These are phyloP conservation scores for Trachemys scripta DNA, from an alignment of 2,113 vertebrate species.

Conservation along the genomic window DNA sequence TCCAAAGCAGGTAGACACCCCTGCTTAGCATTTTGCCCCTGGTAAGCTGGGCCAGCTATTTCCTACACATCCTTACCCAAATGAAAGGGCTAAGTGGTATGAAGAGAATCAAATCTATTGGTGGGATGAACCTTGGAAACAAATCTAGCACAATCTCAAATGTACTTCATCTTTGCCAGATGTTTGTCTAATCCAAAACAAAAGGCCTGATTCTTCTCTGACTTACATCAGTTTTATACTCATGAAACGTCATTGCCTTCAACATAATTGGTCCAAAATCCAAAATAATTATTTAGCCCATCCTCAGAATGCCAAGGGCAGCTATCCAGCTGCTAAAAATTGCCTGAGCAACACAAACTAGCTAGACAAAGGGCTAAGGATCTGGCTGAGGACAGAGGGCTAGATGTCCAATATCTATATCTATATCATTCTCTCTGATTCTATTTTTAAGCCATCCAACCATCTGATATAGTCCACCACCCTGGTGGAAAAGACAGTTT, in stretches of 20 bases:
- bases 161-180: not conserved
- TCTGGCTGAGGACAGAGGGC: no score
- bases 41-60: not conserved
- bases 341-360: not conserved
- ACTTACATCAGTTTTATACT: not conserved
- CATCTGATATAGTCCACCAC: constrained; percentile 1
- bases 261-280: not conserved
- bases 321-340: not conserved
- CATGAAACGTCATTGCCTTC: not conserved
- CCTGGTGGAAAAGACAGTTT: not conserved
- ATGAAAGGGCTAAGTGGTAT: not conserved
- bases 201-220: not conserved
- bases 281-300: not conserved
- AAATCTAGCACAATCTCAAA: not conserved
- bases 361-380: not conserved
- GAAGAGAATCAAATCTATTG: not conserved
- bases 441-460: constrained; percentile 3
- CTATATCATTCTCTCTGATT: not conserved
- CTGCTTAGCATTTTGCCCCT: not conserved
- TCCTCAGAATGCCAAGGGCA: not conserved
- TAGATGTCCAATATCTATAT: no score
- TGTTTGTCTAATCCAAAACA: not conserved
- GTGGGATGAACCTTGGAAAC: constrained; percentile 1
- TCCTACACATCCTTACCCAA: not conserved
- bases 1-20: not conserved